These are phyloP conservation scores for Chionodraco myersi DNA, from an alignment of 2,113 vertebrate species.

Conservation along the genomic window DNA sequence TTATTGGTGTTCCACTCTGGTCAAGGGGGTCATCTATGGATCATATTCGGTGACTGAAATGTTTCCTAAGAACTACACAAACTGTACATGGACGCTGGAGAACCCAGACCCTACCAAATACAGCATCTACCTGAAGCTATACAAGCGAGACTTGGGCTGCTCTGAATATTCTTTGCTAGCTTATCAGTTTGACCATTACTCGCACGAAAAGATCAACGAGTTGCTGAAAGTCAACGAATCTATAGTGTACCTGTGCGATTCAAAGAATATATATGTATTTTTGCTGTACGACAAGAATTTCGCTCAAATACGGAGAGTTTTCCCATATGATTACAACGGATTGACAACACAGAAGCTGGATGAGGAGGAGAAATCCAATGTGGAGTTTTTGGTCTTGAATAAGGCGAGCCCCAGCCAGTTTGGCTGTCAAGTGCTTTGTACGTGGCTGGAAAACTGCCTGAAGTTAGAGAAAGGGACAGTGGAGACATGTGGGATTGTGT, in stretches of 20 bases:
- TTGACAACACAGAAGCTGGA: slow-evolving; percentile 92
- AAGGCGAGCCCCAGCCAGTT: slow-evolving; percentile 99
- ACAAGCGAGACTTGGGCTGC: slow-evolving; percentile 98
- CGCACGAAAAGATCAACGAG: slow-evolving; percentile 99
- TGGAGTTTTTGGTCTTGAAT: slow-evolving; percentile 99
- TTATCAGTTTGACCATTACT: slow-evolving; percentile 99
- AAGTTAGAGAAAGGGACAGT: slow-evolving; percentile 95
- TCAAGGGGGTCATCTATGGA: slow-evolving; percentile 99
- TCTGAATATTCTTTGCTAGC: slow-evolving; percentile 97
- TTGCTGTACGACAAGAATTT: slow-evolving; percentile 99
- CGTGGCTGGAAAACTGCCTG: slow-evolving; percentile 99
- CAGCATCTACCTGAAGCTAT: slow-evolving; percentile 99
- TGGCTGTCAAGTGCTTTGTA: slow-evolving; percentile 97
- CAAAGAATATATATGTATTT: slow-evolving; percentile 97
- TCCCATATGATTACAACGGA: slow-evolving; percentile 92
- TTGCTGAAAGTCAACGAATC: slow-evolving; percentile 97
- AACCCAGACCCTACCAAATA: slow-evolving; percentile 99
- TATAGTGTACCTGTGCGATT: slow-evolving; percentile 97
- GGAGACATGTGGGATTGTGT: slow-evolving; percentile 97
- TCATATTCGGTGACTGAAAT: slow-evolving; percentile 99
- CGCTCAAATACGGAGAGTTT: slow-evolving; percentile 95
- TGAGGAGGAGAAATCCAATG: slow-evolving; percentile 95
- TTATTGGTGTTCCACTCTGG: slow-evolving; percentile 99
- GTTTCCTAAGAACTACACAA: slow-evolving; percentile 99
- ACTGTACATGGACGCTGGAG: slow-evolving; percentile 99